Evolutionary conservation across 2,113 vertebrate species (phyloP).

Genomic region (Irena cyanogastra): DNA sequence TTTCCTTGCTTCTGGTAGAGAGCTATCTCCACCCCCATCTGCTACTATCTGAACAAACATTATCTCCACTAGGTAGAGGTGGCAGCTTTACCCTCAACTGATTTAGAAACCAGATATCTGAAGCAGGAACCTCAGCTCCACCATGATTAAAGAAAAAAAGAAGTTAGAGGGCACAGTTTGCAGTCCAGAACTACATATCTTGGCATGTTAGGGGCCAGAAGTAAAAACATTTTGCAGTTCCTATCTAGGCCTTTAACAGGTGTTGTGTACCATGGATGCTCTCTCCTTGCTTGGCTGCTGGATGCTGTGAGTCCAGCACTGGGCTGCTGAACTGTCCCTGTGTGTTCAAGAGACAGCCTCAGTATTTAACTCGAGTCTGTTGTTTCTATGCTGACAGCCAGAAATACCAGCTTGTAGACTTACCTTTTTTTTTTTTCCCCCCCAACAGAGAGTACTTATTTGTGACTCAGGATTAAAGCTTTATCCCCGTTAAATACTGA

Average conservation of each 20-base stretch:
- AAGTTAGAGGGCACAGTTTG: background rate
- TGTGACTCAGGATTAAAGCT: background rate
- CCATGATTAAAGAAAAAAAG: background rate
- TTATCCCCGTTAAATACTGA: background rate
- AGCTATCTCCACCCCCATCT: background rate
- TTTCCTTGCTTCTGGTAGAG: background rate
- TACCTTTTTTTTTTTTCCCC: too few relatives aligned
- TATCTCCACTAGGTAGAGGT: background rate
- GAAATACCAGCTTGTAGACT: background rate
- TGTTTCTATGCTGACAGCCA: background rate
- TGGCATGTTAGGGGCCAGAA: background rate
- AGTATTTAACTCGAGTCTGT: background rate
- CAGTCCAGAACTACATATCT: background rate
- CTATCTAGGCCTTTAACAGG: background rate
- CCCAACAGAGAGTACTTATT: background rate
- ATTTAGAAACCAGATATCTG: background rate
- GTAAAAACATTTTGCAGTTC: background rate
- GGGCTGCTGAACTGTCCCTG: background rate
- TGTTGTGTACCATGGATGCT: background rate
- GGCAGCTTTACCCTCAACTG: background rate
- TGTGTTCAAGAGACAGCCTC: background rate
- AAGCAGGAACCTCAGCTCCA: background rate
- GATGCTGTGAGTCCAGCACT: background rate
- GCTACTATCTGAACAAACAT: background rate
- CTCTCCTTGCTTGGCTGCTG: accelerated